Percentiles rank a stretch among this genome's conserved stretches.
Evolutionary conservation across 1,140 invertebrate genomes (phyloP).

Genomic region (Drosophila melanica): DNA sequence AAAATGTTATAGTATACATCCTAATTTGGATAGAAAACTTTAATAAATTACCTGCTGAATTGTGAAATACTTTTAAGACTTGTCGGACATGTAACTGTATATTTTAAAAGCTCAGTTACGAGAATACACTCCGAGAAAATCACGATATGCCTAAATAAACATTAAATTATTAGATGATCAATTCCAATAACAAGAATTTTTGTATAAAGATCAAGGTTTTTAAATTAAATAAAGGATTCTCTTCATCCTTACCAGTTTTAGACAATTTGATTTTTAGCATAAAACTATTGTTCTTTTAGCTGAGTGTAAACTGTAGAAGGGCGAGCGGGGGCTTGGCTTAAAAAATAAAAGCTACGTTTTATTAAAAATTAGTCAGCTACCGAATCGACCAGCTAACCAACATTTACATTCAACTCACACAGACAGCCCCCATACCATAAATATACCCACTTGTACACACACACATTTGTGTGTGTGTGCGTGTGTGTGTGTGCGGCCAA

Average conservation of each 20-base stretch:
- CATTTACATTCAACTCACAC: conserved; percentile 11
- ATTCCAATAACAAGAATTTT: too few relatives aligned
- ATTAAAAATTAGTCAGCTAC: conserved; percentile 29
- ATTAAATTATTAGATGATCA: too few relatives aligned
- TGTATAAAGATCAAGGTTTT: too few relatives aligned
- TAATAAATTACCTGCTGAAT: not conserved
- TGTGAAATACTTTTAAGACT: not conserved
- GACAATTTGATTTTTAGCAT: too few relatives aligned
- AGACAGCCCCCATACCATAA: not conserved
- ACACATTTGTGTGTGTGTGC: not conserved
- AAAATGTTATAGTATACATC: not conserved
- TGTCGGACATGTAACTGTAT: not conserved
- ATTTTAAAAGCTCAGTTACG: not conserved
- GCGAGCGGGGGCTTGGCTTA: not conserved
- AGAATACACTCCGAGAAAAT: too few relatives aligned
- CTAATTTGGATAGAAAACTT: not conserved
- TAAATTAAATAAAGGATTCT: too few relatives aligned
- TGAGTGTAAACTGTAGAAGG: too few relatives aligned
- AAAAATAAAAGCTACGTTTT: conserved; percentile 20
- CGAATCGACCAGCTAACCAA: conserved; percentile 6
- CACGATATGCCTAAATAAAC: too few relatives aligned
- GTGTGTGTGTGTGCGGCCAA: conserved; percentile 5
- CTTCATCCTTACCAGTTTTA: too few relatives aligned
- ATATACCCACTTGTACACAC: not conserved
- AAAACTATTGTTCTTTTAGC: too few relatives aligned